Evolutionary conservation across 2,113 vertebrate species (phyloP).

Genomic region (Gymnocephalus cernua): DNA sequence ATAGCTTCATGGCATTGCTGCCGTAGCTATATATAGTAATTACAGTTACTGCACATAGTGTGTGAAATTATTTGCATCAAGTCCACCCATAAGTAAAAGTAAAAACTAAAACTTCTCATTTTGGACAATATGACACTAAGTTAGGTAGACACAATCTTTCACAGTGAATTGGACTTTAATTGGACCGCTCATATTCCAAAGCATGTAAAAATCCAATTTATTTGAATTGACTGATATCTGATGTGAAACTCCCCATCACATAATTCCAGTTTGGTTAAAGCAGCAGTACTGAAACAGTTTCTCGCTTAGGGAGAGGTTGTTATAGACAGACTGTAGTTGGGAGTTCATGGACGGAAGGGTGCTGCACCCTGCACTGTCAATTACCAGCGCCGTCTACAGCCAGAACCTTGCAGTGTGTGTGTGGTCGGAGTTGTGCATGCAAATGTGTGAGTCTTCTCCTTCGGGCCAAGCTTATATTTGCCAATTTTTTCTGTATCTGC

Average conservation of each 20-base stretch:
- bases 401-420: slow-evolving; percentile 31
- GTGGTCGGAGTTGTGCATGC: not conserved
- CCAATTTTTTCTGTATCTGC: slow-evolving; percentile 24
- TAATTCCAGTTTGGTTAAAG: not conserved
- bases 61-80: not conserved
- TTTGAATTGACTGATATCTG: not conserved
- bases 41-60: not conserved
- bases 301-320: slow-evolving; percentile 18
- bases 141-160: not conserved
- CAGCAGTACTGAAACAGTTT: not conserved
- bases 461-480: slow-evolving; percentile 36
- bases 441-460: slow-evolving; percentile 10
- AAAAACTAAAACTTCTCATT: not conserved
- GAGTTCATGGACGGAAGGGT: slow-evolving; percentile 31
- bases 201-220: not conserved
- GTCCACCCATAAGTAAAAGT: not conserved
- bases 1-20: not conserved
- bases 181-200: not conserved
- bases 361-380: slow-evolving; percentile 41
- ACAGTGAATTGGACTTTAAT: not conserved
- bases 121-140: not conserved
- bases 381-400: slow-evolving; percentile 32
- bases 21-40: too few species aligned
- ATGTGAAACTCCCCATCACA: not conserved
- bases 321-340: slow-evolving; percentile 20